Percentiles rank a stretch among this genome's conserved stretches.
These are phyloP conservation scores for Galerucella nymphaeae DNA, from an alignment of 2,888 invertebrate species.

Conservation along the genomic window DNA sequence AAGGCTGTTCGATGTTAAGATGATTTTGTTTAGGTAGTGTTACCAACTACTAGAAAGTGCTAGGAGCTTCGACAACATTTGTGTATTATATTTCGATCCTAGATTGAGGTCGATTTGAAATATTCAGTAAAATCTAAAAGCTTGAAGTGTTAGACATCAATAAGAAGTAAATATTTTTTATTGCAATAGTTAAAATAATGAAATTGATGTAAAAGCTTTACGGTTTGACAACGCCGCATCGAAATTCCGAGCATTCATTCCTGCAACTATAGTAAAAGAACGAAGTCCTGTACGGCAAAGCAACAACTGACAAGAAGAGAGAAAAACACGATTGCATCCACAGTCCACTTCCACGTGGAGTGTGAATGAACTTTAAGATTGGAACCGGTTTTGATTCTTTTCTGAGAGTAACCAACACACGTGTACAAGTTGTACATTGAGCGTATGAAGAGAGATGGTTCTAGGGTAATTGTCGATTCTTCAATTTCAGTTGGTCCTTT, in stretches of 20 bases:
- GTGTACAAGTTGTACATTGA: slow-evolving; percentile 46
- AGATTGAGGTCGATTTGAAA: too few species aligned
- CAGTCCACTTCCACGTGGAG: slow-evolving; percentile 37
- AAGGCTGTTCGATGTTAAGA: too few species aligned
- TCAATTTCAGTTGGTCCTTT: slow-evolving; percentile 24
- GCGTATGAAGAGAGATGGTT: slow-evolving; percentile 15
- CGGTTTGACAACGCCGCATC: slow-evolving; percentile 3
- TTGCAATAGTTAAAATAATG: neutral
- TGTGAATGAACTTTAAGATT: slow-evolving; percentile 61
- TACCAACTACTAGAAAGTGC: too few species aligned
- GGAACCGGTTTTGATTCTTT: slow-evolving; percentile 60
- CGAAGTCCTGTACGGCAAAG: slow-evolving; percentile 5
- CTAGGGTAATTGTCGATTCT: slow-evolving; percentile 28
- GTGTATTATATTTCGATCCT: too few species aligned
- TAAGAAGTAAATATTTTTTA: too few species aligned
- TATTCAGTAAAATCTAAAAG: too few species aligned
- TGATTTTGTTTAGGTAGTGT: too few species aligned
- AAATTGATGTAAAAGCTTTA: neutral
- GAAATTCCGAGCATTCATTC: slow-evolving; percentile 8
- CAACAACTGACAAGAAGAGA: slow-evolving; percentile 20
- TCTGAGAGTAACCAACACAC: slow-evolving; percentile 47
- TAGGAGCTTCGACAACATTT: too few species aligned
- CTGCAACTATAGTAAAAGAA: slow-evolving; percentile 3
- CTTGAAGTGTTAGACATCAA: too few species aligned
- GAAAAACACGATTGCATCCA: slow-evolving; percentile 51